phyloP scores from a whole-genome alignment of 2,888 invertebrate species.

The Autographa gamma region DNA sequence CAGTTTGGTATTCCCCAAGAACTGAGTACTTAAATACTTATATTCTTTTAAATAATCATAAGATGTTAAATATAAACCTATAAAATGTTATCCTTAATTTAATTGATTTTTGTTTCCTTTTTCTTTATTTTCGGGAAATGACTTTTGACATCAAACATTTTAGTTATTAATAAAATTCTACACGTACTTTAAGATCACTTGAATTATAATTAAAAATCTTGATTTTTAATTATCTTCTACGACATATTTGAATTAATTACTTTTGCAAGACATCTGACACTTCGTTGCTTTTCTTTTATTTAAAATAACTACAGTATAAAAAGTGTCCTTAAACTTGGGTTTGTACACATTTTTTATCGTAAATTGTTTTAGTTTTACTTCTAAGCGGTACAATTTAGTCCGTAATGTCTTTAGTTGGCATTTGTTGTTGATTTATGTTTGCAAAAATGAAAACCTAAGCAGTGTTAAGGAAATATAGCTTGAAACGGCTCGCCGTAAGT shows the following conservation, averaged over 20 bases:
- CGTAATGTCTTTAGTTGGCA: constrained; percentile 35
- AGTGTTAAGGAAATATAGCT: constrained; percentile 35
- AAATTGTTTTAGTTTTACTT: constrained; percentile 12
- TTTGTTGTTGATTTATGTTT: constrained; percentile 41
- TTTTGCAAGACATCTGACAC: background rate
- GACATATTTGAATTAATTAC: background rate
- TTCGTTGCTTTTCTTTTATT: background rate
- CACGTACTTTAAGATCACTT: no score
- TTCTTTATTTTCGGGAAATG: no score
- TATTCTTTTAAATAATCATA: no score
- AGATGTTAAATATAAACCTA: no score
- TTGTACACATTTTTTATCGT: background rate
- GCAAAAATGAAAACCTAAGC: constrained; percentile 46
- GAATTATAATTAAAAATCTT: no score
- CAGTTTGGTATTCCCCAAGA: no score
- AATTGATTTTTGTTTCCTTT: no score
- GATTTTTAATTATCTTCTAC: no score
- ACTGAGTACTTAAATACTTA: no score
- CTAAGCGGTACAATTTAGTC: constrained; percentile 21
- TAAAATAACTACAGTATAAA: background rate
- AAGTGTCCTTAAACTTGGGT: background rate
- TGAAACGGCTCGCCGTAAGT: constrained; percentile 34
- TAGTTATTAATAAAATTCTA: no score
- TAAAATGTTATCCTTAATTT: no score
- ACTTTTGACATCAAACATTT: no score